A percentile compares a stretch with the other conserved stretches of the same genome.
These are phyloP conservation scores for Melanotaenia nigrans DNA, from an alignment of 2,797 vertebrate species.

Conservation along the genomic window DNA sequence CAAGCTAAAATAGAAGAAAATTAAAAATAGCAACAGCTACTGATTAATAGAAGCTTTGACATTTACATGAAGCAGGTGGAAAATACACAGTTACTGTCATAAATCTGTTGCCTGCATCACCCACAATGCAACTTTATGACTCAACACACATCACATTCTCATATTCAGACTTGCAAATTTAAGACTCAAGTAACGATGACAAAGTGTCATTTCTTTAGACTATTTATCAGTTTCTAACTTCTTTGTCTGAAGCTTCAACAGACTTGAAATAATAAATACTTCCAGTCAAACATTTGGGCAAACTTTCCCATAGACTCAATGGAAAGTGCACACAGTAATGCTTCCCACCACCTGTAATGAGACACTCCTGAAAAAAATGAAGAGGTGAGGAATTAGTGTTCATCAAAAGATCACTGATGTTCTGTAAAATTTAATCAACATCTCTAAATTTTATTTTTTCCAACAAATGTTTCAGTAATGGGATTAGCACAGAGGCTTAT, in stretches of 20 bases:
- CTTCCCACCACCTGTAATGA: not conserved
- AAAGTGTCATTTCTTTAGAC: not conserved
- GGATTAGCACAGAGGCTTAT: conserved; percentile 5
- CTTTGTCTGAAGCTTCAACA: not conserved
- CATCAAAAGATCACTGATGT: not conserved
- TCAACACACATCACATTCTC: not conserved
- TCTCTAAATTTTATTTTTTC: not conserved
- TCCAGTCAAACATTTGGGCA: too few species aligned
- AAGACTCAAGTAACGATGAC: not conserved
- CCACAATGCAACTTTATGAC: not conserved
- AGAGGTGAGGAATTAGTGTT: not conserved
- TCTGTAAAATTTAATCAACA: not conserved
- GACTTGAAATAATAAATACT: too few species aligned
- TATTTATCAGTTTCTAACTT: not conserved
- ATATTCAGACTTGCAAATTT: not conserved
- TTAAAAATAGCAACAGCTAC: too few species aligned
- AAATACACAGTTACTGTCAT: not conserved
- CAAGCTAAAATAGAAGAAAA: not conserved
- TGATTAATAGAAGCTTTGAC: too few species aligned
- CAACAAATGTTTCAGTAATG: conserved; percentile 1
- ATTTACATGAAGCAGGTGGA: too few species aligned
- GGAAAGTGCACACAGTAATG: not conserved
- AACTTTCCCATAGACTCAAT: too few species aligned
- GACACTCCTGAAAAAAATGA: not conserved
- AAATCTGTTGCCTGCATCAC: not conserved